Conservation (phyloP, 2,113 vertebrate species). For the Ctenomys sociabilis region DNA sequence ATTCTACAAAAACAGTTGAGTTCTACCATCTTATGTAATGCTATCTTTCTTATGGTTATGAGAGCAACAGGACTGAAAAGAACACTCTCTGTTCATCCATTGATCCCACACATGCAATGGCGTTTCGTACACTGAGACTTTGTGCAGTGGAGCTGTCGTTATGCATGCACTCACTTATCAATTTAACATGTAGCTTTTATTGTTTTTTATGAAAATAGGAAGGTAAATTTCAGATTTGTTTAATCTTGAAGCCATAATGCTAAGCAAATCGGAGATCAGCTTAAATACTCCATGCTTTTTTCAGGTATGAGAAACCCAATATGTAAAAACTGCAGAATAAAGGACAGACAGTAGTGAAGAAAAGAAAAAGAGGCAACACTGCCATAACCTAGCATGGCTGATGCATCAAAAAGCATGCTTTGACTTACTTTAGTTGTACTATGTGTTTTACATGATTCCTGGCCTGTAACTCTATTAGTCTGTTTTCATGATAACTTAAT, state of each 20-base stretch:
- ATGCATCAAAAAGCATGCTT: no score
- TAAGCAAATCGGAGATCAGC: background rate
- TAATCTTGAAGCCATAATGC: background rate
- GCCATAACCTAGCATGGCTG: background rate
- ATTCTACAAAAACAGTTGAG: slow-evolving; percentile 92
- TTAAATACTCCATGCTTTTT: background rate
- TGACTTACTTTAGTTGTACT: background rate
- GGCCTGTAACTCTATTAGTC: background rate
- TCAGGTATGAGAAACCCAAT: background rate
- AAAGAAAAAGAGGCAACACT: background rate
- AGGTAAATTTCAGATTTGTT: slow-evolving; percentile 78
- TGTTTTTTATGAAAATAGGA: slow-evolving; percentile 90
- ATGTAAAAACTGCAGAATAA: background rate
- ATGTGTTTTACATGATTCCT: background rate
- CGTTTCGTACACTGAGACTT: slow-evolving; percentile 75
- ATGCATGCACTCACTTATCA: slow-evolving; percentile 79
- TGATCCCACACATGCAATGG: accelerated
- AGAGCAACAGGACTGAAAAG: slow-evolving; percentile 88
- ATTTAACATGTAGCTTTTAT: slow-evolving; percentile 86
- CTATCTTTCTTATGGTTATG: slow-evolving; percentile 90
- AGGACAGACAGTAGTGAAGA: background rate
- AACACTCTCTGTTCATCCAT: background rate
- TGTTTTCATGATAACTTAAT: background rate
- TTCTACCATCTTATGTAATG: slow-evolving; percentile 86
- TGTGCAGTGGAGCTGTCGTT: slow-evolving; percentile 88